Conservation (phyloP, 2,888 invertebrate species). For the Zelleria hepariella region DNA sequence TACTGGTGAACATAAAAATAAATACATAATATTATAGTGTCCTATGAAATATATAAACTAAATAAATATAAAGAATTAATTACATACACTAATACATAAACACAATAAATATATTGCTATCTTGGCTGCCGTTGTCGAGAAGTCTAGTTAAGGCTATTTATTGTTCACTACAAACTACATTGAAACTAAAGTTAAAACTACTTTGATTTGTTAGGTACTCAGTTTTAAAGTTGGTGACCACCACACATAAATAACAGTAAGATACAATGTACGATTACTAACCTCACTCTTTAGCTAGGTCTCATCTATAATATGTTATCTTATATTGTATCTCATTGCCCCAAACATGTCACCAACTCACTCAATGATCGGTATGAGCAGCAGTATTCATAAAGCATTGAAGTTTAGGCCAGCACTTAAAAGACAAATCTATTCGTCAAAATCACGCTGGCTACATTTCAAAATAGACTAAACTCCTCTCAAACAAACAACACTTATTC, state of each 20-base stretch:
- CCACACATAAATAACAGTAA: background rate
- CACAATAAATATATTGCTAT: background rate
- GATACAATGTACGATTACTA: too few species aligned
- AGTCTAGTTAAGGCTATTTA: background rate
- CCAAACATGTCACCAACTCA: background rate
- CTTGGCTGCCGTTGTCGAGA: background rate
- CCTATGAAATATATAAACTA: background rate
- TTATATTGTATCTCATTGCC: background rate
- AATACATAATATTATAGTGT: background rate
- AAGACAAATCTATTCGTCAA: background rate
- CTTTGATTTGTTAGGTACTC: background rate
- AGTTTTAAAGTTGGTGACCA: background rate
- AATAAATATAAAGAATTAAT: background rate
- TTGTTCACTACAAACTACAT: background rate
- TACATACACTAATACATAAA: background rate
- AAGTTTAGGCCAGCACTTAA: too few species aligned
- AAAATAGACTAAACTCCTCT: background rate
- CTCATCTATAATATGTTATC: too few species aligned
- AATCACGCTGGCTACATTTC: background rate
- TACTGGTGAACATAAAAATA: background rate
- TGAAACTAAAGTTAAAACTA: background rate
- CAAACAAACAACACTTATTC: conserved; percentile 24
- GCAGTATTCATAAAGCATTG: too few species aligned
- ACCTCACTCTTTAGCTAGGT: too few species aligned
- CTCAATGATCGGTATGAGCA: too few species aligned